These are phyloP conservation scores for Eupithecia subfuscata DNA, from an alignment of 2,888 invertebrate species.

Conservation along the genomic window DNA sequence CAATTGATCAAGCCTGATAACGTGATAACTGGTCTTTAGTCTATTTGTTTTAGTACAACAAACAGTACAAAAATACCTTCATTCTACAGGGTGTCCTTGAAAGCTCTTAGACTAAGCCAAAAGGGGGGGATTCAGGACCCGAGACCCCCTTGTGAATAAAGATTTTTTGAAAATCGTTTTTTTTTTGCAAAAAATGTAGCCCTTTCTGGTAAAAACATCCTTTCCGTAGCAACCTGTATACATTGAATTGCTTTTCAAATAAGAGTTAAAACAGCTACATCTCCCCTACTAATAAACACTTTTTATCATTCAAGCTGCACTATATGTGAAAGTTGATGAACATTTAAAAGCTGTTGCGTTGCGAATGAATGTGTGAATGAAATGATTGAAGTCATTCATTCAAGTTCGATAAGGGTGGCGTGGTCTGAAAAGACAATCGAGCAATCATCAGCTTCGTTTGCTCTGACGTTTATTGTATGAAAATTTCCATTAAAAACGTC, in stretches of 20 bases:
- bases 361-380: neutral
- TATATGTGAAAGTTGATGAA: neutral
- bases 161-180: too few relatives aligned
- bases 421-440: neutral
- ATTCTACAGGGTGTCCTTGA: neutral
- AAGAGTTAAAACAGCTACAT: too few relatives aligned
- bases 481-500: neutral
- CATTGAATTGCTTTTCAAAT: neutral
- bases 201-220: too few relatives aligned
- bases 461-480: neutral
- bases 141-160: too few relatives aligned
- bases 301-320: neutral
- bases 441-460: neutral
- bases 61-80: neutral
- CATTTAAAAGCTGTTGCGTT: neutral
- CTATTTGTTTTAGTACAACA: neutral
- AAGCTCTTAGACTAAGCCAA: too few relatives aligned
- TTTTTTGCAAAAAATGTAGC: too few relatives aligned
- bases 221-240: neutral
- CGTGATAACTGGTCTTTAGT: neutral
- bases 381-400: conserved; percentile 1
- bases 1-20: neutral
- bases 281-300: too few relatives aligned
- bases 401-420: neutral
- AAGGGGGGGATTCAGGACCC: too few relatives aligned